Conservation (phyloP, 2,113 vertebrate species). For the Haplotaxodon microlepis region DNA sequence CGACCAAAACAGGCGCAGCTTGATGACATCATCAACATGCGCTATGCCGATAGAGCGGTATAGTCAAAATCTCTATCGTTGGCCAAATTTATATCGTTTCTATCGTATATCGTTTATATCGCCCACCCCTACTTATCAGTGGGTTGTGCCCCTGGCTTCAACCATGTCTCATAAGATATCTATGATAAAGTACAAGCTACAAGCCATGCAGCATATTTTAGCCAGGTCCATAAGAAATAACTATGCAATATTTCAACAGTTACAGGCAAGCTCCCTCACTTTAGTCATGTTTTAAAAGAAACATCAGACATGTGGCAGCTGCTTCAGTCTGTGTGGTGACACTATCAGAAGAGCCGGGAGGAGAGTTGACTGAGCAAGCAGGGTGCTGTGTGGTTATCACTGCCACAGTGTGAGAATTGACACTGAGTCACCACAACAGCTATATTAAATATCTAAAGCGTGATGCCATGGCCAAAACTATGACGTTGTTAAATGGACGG, state of each 20-base stretch:
- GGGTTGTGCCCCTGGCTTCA: not conserved
- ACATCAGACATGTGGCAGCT: not conserved
- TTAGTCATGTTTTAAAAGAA: not conserved
- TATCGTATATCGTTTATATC: too few species aligned
- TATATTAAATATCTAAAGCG: constrained; percentile 19
- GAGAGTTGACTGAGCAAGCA: not conserved
- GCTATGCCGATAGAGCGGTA: too few species aligned
- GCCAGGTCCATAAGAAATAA: not conserved
- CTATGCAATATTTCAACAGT: not conserved
- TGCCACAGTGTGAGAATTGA: constrained; percentile 23
- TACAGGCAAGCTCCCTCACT: not conserved
- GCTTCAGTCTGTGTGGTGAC: not conserved
- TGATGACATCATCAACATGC: too few species aligned
- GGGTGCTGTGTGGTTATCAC: not conserved
- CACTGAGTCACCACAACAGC: not conserved
- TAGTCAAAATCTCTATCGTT: too few species aligned
- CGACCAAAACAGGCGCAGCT: too few species aligned
- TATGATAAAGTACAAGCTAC: not conserved
- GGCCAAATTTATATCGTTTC: too few species aligned
- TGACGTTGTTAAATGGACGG: constrained; percentile 37
- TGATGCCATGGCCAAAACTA: constrained; percentile 30
- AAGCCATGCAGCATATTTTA: not conserved
- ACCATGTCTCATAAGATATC: not conserved
- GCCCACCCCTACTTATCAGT: not conserved
- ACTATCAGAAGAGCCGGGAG: constrained; percentile 4